Evolutionary conservation across 2,113 vertebrate species (phyloP), one percentile per base, ranked within the genome.

Genomic region (Coreoperca whiteheadi): DNA sequence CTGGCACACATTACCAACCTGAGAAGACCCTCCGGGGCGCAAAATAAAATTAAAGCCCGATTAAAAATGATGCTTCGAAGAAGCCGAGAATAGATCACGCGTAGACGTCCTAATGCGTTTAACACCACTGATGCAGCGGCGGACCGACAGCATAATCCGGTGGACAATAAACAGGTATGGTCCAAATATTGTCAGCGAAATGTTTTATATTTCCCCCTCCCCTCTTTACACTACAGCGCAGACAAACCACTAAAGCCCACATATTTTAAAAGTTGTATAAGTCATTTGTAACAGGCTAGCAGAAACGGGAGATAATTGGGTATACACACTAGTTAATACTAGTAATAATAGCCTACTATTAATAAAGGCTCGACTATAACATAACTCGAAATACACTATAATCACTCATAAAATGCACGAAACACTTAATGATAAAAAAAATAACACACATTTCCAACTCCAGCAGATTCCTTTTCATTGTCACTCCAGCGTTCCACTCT

Each of bases 61-160:
- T 93, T 83, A 92, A 89, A n/a, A 83, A 82, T 32, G 69, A 90
- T 86, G 84, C 84, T 85, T 90, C 84, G 85, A 82, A 85, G 68
- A 81, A 78, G 64, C 73, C 59, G 48, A 77, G 75, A 86, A 90
- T 68, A 88, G 67, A 91, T 79, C 82, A 74, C 10, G 53, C 10
- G 53, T 25, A 65, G 41, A 75, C 78, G 59, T 69, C 70, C 46
- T 79, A 72, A 78, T 75, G 82, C 71, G 60, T 87, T 89, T 85
- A 82, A 67, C 65, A 10, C 25, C 64, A 68, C 57, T 30, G 51
- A 39, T 54, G 39, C 68, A 76, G 65, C 37, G 32, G 46, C 43
- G 46, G 30, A 67, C 61, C 54, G 15, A 18, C 59, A 25, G 30
- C 43, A 23, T 12, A 5, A 57, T 64, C 74, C 48, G 68, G 9